These are phyloP conservation scores for Aurelia sp. DNA, from an alignment of 30 jellyfish, hydroid and myxozoan genomes.

Conservation along the genomic window DNA sequence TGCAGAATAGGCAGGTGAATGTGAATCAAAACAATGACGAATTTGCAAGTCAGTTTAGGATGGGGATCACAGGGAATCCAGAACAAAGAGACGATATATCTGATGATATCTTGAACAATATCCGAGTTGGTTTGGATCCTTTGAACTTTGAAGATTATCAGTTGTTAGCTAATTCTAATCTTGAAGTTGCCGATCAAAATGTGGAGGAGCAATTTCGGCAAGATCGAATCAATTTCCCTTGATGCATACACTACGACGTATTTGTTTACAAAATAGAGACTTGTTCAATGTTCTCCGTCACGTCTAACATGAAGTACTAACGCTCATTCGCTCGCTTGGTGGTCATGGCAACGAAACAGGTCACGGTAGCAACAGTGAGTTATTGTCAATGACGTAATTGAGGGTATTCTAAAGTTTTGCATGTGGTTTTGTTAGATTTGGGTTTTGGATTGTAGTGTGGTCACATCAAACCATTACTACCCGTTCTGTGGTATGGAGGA, in stretches of 20 bases:
- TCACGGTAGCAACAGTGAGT: too few relatives aligned
- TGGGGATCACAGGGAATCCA: conserved; percentile 67
- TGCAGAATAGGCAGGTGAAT: conserved; percentile 17
- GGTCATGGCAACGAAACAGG: too few relatives aligned
- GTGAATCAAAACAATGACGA: conserved; percentile 57
- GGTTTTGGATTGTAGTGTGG: too few relatives aligned
- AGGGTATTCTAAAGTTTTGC: too few relatives aligned
- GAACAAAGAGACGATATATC: conserved; percentile 81
- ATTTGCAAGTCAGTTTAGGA: conserved; percentile 64
- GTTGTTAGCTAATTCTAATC: conserved; percentile 74
- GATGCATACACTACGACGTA: conserved; percentile 1
- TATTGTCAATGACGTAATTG: too few relatives aligned
- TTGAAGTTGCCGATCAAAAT: conserved; percentile 90
- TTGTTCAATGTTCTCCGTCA: too few relatives aligned
- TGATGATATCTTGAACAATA: conserved; percentile 90
- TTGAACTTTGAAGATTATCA: conserved; percentile 87
- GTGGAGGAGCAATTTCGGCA: conserved; percentile 94
- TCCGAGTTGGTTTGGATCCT: conserved; percentile 93
- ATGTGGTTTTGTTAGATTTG: too few relatives aligned
- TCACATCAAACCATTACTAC: too few relatives aligned
- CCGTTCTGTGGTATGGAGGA: too few relatives aligned
- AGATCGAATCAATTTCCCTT: conserved; percentile 74
- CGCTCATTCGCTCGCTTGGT: too few relatives aligned
- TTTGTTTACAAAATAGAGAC: too few relatives aligned
- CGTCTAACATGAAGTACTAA: too few relatives aligned